phyloP scores from a whole-genome alignment of 1,140 invertebrate genomes.

The Bombyx mandarina region DNA sequence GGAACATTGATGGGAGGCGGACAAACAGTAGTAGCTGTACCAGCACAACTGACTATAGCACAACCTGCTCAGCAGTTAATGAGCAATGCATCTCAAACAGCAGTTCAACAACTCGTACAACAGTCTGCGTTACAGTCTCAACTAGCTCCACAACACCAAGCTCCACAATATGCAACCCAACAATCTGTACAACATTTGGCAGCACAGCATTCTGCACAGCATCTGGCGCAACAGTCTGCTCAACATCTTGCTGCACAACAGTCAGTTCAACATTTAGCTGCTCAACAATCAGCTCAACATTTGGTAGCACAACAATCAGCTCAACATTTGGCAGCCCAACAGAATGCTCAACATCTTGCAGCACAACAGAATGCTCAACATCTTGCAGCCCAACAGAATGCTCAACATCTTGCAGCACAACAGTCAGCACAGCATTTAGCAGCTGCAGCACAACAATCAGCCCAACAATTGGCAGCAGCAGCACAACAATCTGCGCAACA shows the following conservation, averaged over 20 bases:
- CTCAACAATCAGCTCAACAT: conserved; percentile 46
- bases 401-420: conserved; percentile 24
- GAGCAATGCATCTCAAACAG: conserved; percentile 45
- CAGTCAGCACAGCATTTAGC: conserved; percentile 31
- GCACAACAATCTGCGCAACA: conserved; percentile 29
- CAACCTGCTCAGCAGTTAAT: conserved; percentile 52
- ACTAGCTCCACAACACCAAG: conserved; percentile 48
- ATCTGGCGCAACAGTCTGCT: conserved; percentile 26
- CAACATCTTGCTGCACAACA: conserved; percentile 29
- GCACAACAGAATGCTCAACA: conserved; percentile 47
- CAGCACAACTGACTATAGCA: conserved; percentile 57
- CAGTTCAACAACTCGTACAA: conserved; percentile 58
- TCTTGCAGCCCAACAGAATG: conserved; percentile 17
- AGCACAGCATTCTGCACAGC: conserved; percentile 42
- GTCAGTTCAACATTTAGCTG: conserved; percentile 22
- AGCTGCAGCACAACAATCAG: conserved; percentile 25
- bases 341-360: conserved; percentile 40
- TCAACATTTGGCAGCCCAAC: conserved; percentile 43
- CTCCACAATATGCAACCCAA: conserved; percentile 46
- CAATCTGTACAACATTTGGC: conserved; percentile 55
- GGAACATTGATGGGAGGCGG: conserved; percentile 60
- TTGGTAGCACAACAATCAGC: conserved; percentile 49
- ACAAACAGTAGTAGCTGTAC: conserved; percentile 59
- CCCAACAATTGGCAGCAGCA: conserved; percentile 28
- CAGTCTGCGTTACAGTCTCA: conserved; percentile 52